These are phyloP conservation scores for Myotis brandtii DNA, from an alignment of 2,113 vertebrate genomes.

Conservation along the genomic window DNA sequence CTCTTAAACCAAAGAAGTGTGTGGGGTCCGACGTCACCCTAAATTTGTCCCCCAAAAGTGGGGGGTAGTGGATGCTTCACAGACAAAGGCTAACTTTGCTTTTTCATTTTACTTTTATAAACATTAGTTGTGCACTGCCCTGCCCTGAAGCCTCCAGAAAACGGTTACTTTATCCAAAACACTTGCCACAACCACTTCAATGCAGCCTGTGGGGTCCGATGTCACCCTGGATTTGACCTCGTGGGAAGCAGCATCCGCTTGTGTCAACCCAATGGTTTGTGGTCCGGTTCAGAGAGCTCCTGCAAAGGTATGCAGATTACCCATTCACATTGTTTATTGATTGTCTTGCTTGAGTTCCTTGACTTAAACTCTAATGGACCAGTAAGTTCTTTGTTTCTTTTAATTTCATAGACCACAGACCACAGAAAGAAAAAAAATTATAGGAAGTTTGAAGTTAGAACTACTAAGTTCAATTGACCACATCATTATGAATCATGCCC, in stretches of 20 bases:
- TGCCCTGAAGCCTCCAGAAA: slow-evolving; percentile 91
- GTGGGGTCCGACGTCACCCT: too few species aligned
- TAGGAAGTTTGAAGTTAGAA: slow-evolving; percentile 45
- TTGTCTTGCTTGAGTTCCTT: not conserved
- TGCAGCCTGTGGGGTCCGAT: slow-evolving; percentile 95
- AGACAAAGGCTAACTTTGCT: slow-evolving; percentile 43
- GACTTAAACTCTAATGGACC: slow-evolving; percentile 19
- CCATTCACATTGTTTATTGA: not conserved
- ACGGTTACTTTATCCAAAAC: slow-evolving; percentile 96
- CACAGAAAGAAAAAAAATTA: slow-evolving; percentile 10
- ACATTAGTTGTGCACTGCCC: slow-evolving; percentile 93
- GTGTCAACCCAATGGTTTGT: slow-evolving; percentile 93
- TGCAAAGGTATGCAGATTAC: slow-evolving; percentile 90
- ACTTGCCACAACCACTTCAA: slow-evolving; percentile 96
- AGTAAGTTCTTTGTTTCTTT: slow-evolving; percentile 31
- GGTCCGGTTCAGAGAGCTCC: slow-evolving; percentile 92
- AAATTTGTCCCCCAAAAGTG: too few species aligned
- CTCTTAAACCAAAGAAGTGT: not conserved
- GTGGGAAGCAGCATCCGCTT: slow-evolving; percentile 94
- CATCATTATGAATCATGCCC: not conserved
- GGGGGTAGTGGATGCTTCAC: not conserved
- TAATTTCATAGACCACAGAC: slow-evolving; percentile 39
- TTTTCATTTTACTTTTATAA: slow-evolving; percentile 66
- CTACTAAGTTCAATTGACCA: slow-evolving; percentile 9
- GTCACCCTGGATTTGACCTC: slow-evolving; percentile 93